Conservation (phyloP, 2,888 invertebrate species). For the Ectemnius continuus region DNA sequence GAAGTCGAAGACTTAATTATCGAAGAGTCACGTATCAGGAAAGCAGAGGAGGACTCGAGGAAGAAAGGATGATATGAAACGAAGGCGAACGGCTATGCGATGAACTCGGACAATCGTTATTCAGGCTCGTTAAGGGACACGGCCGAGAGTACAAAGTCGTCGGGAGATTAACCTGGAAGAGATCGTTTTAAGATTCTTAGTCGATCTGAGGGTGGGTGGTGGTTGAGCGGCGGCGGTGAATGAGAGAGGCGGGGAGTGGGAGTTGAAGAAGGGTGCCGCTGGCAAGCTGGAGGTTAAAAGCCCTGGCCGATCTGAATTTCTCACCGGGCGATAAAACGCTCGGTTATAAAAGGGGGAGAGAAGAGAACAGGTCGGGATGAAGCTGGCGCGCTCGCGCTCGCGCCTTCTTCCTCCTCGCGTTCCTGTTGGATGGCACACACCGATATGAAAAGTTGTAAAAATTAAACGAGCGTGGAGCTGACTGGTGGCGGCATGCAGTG, state of each 20-base stretch:
- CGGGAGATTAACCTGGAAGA: conserved; percentile 23
- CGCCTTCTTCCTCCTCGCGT: too few species aligned
- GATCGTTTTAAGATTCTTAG: conserved; percentile 36
- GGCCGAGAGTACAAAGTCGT: conserved; percentile 10
- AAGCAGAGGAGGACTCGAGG: too few species aligned
- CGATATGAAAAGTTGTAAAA: conserved; percentile 48
- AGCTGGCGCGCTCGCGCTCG: too few species aligned
- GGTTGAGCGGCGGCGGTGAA: too few species aligned
- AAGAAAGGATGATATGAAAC: too few species aligned
- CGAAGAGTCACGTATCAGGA: too few species aligned
- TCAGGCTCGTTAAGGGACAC: conserved; percentile 4
- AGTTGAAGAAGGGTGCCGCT: neutral
- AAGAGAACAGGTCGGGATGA: neutral
- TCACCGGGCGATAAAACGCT: conserved; percentile 35
- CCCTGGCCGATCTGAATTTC: conserved; percentile 34
- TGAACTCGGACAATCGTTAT: neutral
- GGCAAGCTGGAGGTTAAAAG: neutral
- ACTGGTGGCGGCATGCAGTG: too few species aligned
- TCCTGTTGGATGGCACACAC: conserved; percentile 20
- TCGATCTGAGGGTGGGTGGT: neutral
- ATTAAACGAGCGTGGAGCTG: conserved; percentile 46
- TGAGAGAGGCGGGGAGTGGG: conserved; percentile 7
- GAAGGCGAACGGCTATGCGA: neutral
- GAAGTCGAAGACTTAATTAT: too few species aligned
- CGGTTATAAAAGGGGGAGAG: conserved; percentile 37